Evolutionary conservation across 2,888 invertebrate genomes (phyloP).

Genomic region (Cheilosia soror): DNA sequence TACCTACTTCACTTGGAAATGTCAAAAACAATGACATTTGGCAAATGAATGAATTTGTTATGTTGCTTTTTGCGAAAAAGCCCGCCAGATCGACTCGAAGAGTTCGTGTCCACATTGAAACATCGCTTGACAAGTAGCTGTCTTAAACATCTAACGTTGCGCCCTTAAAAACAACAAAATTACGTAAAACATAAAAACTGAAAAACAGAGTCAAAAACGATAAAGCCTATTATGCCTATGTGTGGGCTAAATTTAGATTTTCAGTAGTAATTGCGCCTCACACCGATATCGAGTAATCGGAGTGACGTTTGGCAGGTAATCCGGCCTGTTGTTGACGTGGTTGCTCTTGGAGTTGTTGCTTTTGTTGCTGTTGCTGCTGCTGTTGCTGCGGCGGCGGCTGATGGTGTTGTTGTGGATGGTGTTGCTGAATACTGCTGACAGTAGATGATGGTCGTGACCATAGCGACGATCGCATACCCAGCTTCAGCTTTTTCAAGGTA

Average conservation of each 20-base stretch:
- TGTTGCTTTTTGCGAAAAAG: too few species aligned
- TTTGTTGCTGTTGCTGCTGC: constrained; percentile 78
- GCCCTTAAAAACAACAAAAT: constrained; percentile 18
- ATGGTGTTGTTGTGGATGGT: constrained; percentile 71
- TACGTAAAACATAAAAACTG: constrained; percentile 22
- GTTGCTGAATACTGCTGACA: constrained; percentile 80
- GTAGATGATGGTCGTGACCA: constrained; percentile 87
- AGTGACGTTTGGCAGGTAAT: constrained; percentile 85
- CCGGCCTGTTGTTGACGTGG: constrained; percentile 80
- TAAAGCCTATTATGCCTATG: constrained; percentile 43
- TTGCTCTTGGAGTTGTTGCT: constrained; percentile 76
- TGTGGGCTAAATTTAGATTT: constrained; percentile 32
- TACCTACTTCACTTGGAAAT: too few species aligned
- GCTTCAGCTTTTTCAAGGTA: constrained; percentile 89
- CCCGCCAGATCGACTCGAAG: neutral
- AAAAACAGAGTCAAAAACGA: constrained; percentile 42
- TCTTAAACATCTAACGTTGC: constrained; percentile 4
- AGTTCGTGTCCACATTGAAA: constrained; percentile 8
- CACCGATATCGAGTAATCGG: constrained; percentile 90
- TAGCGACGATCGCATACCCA: constrained; percentile 88
- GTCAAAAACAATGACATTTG: too few species aligned
- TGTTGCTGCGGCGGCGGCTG: constrained; percentile 77
- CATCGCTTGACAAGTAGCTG: neutral
- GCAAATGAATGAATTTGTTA: too few species aligned
- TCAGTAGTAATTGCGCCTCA: constrained; percentile 82